A percentile compares a stretch with the other conserved stretches of the same genome.
These are phyloP conservation scores for Etheostoma perlongum DNA, from an alignment of 2,797 vertebrate species.

Conservation along the genomic window DNA sequence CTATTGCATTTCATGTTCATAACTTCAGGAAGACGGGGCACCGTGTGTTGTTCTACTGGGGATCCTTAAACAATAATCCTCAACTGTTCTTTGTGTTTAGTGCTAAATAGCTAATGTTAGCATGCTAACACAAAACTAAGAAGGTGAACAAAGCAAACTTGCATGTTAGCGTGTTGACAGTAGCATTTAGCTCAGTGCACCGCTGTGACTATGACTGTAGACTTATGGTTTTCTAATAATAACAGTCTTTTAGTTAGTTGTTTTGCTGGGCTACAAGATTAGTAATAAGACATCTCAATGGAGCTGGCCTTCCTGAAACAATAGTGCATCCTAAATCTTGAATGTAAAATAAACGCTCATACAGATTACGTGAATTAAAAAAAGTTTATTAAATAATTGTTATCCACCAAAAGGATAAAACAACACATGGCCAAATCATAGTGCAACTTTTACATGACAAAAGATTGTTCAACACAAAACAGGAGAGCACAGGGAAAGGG, in stretches of 20 bases:
- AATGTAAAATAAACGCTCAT: conserved; percentile 11
- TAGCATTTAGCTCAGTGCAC: neutral
- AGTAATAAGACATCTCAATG: neutral
- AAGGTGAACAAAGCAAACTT: neutral
- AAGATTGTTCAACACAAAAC: conserved; percentile 60
- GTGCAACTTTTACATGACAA: conserved; percentile 56
- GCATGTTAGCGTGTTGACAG: neutral
- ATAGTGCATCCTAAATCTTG: neutral
- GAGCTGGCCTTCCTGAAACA: neutral
- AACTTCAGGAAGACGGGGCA: too few relatives aligned
- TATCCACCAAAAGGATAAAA: conserved; percentile 53
- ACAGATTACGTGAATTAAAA: conserved; percentile 33
- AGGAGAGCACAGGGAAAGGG: conserved; percentile 15
- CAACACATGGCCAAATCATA: conserved; percentile 53
- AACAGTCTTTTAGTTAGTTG: neutral
- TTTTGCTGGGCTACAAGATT: neutral
- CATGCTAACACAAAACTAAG: neutral
- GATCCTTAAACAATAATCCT: too few relatives aligned
- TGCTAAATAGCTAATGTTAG: neutral
- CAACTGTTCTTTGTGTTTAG: neutral
- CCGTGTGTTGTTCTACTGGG: too few relatives aligned
- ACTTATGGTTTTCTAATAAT: neutral
- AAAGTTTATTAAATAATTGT: conserved; percentile 68
- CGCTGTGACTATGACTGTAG: neutral
- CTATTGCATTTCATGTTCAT: too few relatives aligned